These are phyloP conservation scores for Scotopteryx bipunctaria DNA, from an alignment of 2,888 invertebrate species.

Conservation along the genomic window DNA sequence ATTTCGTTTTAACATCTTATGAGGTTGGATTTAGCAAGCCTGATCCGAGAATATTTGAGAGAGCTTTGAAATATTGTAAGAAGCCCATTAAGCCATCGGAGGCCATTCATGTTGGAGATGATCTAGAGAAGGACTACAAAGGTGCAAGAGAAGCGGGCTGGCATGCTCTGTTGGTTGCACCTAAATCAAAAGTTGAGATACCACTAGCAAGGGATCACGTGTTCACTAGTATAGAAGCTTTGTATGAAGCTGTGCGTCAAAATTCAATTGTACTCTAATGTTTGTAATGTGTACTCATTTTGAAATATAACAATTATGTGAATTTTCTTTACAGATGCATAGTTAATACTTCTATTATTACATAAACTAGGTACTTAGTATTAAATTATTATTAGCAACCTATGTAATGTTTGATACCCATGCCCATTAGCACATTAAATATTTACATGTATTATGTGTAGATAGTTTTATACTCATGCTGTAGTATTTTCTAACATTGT, in stretches of 20 bases:
- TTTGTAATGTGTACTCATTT: too few relatives aligned
- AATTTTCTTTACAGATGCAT: too few relatives aligned
- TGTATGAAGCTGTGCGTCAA: conserved; percentile 47
- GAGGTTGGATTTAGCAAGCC: conserved; percentile 90
- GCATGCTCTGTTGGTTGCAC: conserved; percentile 82
- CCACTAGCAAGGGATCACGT: conserved; percentile 49
- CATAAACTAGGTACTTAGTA: too few relatives aligned
- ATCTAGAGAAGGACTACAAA: conserved; percentile 88
- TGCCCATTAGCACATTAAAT: too few relatives aligned
- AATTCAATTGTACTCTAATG: conserved; percentile 36
- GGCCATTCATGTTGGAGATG: conserved; percentile 93
- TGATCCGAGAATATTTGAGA: conserved; percentile 86
- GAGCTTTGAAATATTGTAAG: conserved; percentile 80
- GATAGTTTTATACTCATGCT: too few relatives aligned
- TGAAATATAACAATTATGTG: too few relatives aligned
- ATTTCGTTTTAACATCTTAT: conserved; percentile 92
- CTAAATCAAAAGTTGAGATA: conserved; percentile 37
- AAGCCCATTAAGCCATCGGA: conserved; percentile 79
- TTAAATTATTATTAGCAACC: too few relatives aligned
- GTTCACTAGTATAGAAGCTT: conserved; percentile 56
- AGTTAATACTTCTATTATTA: too few relatives aligned
- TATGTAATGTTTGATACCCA: too few relatives aligned
- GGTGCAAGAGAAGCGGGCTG: conserved; percentile 91
- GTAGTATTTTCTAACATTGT: too few relatives aligned
- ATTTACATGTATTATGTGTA: too few relatives aligned